Evolutionary conservation across 2,888 invertebrate species (phyloP), one percentile per base, ranked within the genome.

Genomic region (Incurvaria masculella): DNA sequence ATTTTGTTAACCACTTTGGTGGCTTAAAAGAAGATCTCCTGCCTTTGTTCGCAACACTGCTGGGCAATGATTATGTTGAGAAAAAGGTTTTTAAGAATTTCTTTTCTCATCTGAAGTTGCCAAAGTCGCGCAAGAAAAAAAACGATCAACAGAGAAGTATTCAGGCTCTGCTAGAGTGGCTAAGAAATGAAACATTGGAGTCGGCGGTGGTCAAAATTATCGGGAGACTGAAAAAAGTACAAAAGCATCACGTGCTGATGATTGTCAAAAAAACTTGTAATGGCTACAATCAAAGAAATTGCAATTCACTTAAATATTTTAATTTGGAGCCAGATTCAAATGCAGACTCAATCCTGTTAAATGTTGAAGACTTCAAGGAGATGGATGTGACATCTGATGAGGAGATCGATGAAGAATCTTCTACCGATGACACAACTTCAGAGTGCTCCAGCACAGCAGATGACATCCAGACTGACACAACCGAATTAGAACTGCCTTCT

Each of bases 11-110:
- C 14, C 75, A 79, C 46, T 87, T 87, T 63, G 83, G 84, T 1
- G 85, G 86, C 0, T 62, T 93, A 23, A 80, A 85, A 51, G 81
- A 81, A 53, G 81, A 83, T 16, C 69, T 88, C 52, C 63, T 97
- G 44, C 93, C 94, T 0, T 63, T 97, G 19, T 79, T 94, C 52
- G 91, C 93, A 1, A 88, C 90, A 1, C 63, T 96, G 27, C 70
- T 95, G 6, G 97, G 96, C 1, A 97, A 97, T 74, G 97, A 97
- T 69, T 95, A 89, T 68, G 86, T 94, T 8, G 79, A 86, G 38
- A 80, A 80, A 50, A 73, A 71, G 3, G 76, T 81, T 0, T 93
- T 94, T 60, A 74, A 72, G 2, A 81, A 84, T 53, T 93, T 95
- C 64, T 89, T 87, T 59, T 66, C 75, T 0, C 82, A 85, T 45